phyloP scores from a whole-genome alignment of 2,888 invertebrate genomes.

The Colletes collaris region DNA sequence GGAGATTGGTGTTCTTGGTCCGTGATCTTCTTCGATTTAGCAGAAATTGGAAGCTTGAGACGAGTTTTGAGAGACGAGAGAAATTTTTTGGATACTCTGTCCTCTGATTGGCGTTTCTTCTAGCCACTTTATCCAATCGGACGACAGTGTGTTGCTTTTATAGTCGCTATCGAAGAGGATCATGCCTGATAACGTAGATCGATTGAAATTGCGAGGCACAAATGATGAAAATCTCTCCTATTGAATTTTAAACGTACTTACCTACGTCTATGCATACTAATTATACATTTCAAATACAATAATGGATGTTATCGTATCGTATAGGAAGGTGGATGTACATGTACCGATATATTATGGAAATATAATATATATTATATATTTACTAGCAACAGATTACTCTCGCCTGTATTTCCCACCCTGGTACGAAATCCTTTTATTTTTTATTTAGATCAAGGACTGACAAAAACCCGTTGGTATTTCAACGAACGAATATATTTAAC shows the following conservation, averaged over 20 bases:
- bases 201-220: conserved; percentile 21
- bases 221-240: conserved; percentile 28
- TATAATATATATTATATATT: conserved; percentile 69
- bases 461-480: no score
- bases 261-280: conserved; percentile 61
- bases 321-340: conserved; percentile 76
- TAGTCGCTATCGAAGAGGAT: conserved; percentile 35
- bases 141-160: conserved; percentile 64
- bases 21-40: conserved; percentile 33
- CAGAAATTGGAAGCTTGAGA: conserved; percentile 14
- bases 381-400: conserved; percentile 41
- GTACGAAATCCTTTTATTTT: no score
- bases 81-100: conserved; percentile 68
- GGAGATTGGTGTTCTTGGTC: not conserved
- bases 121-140: conserved; percentile 90
- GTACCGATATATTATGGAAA: conserved; percentile 74
- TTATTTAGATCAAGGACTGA: no score
- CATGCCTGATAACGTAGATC: conserved; percentile 29
- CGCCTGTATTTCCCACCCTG: not conserved
- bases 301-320: conserved; percentile 72
- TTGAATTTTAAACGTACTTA: conserved; percentile 53
- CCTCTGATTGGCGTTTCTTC: conserved; percentile 88
- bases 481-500: no score
- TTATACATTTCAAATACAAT: conserved; percentile 63
- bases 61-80: not conserved